Evolutionary conservation across 2,797 vertebrate genomes (phyloP), one percentile per base, ranked within the genome.

Genomic region (Eidolon dupreanum): DNA sequence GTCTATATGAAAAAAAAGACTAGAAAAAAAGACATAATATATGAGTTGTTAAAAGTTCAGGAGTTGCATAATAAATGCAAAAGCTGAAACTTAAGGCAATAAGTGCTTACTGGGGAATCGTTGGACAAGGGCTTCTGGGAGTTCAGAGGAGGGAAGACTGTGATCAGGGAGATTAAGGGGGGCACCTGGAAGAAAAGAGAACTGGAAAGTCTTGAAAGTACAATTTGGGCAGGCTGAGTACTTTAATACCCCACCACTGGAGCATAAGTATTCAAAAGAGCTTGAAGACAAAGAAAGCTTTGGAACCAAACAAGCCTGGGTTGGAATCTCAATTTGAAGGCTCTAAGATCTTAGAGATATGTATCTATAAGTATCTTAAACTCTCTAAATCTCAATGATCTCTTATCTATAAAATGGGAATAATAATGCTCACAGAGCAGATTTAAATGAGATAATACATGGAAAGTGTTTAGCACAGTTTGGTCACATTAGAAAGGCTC

Each of bases 21-120:
- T 79, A 41, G n/a, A 8, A 31, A 77, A 93, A 85, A 88, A 82
- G 6, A 82, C 59, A 82, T 82, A 65, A 88, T 78, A 93, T 19
- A 31, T 15, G 31, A 59, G 22, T 26, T 70, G 65, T 85, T 61
- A 13, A 82, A 86, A 71, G 33, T 31, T 86, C 24, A 41, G n/a
- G 11, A 90, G n/a, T 81, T 75, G 53, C 10, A 74, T 66, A 59
- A 59, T 43, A 57, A 68, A 71, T 59, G n/a, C 16, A 83, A 78
- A 92, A 41, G 17, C 38, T 3, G 8, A 75, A 73, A 90, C 31
- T 55, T 28, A 83, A 43, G n/a, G 46, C 4, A 75, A 82, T 15
- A 63, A 2, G 26, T 61, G 19, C 20, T 75, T 75, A 46, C 55
- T 75, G 26, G 22, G n/a, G 13, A 51, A 19, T 75, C 7, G 0